Percentiles rank a stretch among this genome's conserved stretches.
Evolutionary conservation across 2,888 invertebrate genomes (phyloP).

Genomic region (Galeopsomyia nigrocyanea): DNA sequence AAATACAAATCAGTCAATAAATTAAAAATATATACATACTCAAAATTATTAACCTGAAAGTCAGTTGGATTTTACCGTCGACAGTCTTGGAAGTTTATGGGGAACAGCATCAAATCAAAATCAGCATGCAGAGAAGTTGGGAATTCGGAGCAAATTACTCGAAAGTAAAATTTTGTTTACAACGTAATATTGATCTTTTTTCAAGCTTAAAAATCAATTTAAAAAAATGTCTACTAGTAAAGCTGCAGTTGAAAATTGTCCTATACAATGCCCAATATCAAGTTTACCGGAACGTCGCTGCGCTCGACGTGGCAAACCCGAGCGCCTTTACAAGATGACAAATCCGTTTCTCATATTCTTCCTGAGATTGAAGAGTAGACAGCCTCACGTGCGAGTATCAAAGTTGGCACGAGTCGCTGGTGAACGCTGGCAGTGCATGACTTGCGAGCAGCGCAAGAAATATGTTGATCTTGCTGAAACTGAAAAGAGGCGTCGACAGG

Average conservation of each 20-base stretch:
- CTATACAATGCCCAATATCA: too few species aligned
- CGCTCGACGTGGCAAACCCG: slow-evolving; percentile 29
- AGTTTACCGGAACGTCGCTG: background rate
- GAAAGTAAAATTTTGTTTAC: too few species aligned
- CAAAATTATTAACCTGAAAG: too few species aligned
- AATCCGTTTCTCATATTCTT: slow-evolving; percentile 65
- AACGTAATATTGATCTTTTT: too few species aligned
- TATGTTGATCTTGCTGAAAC: slow-evolving; percentile 62
- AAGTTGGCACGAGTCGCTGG: slow-evolving; percentile 62
- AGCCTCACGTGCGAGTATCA: slow-evolving; percentile 58
- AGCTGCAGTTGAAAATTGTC: too few species aligned
- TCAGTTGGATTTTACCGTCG: too few species aligned
- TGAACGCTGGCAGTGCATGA: slow-evolving; percentile 61
- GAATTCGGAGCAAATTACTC: too few species aligned
- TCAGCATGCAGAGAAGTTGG: too few species aligned
- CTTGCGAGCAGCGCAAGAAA: slow-evolving; percentile 57
- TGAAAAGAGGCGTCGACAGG: slow-evolving; percentile 60
- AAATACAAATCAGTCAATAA: too few species aligned
- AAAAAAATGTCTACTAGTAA: background rate
- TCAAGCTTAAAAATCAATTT: background rate
- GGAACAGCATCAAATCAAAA: too few species aligned
- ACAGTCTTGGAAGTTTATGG: too few species aligned
- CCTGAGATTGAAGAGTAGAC: slow-evolving; percentile 56
- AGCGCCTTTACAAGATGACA: slow-evolving; percentile 47
- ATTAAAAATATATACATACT: too few species aligned